Conservation (phyloP, 2,113 vertebrate species). For the Amazona guildingii region DNA sequence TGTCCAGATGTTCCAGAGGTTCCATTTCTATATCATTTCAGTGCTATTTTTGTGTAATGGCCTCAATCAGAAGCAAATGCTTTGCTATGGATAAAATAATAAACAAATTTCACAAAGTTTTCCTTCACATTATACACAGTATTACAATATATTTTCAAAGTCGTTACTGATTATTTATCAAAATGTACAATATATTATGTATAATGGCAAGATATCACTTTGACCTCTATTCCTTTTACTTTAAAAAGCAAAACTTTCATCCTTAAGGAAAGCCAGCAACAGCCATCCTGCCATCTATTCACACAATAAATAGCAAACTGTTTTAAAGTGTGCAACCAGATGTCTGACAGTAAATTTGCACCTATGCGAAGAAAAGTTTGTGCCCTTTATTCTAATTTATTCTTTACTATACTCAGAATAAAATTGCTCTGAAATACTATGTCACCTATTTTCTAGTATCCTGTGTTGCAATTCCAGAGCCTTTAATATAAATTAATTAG, state of each 20-base stretch:
- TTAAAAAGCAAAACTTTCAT: neutral
- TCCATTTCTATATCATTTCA: neutral
- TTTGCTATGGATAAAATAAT: neutral
- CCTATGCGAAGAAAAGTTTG: rapidly evolving
- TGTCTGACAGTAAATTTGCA: neutral
- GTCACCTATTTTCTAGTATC: neutral
- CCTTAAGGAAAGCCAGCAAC: neutral
- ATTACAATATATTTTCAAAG: neutral
- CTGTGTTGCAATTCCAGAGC: neutral
- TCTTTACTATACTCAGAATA: neutral
- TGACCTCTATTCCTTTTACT: neutral
- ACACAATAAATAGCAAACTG: neutral
- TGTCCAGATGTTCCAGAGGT: neutral
- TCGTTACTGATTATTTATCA: neutral
- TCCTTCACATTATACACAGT: neutral
- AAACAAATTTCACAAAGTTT: neutral
- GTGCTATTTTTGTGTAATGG: rapidly evolving
- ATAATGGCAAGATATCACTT: neutral
- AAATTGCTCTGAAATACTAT: neutral
- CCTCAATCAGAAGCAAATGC: neutral
- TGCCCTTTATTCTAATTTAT: neutral
- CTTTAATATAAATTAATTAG: neutral
- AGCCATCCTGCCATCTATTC: neutral
- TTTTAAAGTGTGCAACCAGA: neutral
- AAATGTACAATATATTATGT: neutral